A percentile compares a stretch with the other conserved stretches of the same genome.
Conservation (phyloP, 1,140 invertebrate species). For the Drosophila repletoides region DNA sequence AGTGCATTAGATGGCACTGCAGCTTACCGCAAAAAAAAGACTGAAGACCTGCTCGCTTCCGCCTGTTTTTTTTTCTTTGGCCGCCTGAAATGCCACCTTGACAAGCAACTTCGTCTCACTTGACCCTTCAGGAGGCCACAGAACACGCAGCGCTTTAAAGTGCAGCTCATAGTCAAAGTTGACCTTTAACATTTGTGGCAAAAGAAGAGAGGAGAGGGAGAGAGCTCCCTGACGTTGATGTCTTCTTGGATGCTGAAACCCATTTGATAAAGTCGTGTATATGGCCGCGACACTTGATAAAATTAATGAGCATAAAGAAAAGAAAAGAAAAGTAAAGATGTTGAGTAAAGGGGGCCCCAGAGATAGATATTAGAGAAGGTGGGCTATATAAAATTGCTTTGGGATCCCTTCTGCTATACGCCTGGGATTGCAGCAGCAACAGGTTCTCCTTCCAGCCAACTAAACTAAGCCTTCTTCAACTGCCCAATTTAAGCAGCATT, state of each 20-base stretch:
- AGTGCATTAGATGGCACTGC: conserved; percentile 34
- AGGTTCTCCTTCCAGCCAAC: conserved; percentile 16
- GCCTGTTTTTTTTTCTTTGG: not conserved
- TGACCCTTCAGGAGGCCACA: not conserved
- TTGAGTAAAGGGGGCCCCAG: conserved; percentile 19
- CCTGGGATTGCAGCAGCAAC: conserved; percentile 16
- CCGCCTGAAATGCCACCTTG: too few species aligned
- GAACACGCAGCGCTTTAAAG: conserved; percentile 20
- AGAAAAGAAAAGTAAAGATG: conserved; percentile 8
- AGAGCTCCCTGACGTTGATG: conserved; percentile 1
- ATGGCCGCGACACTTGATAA: conserved; percentile 37
- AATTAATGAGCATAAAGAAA: conserved; percentile 35
- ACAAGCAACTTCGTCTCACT: not conserved
- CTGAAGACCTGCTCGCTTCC: not conserved
- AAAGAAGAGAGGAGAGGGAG: too few species aligned
- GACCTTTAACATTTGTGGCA: conserved; percentile 31
- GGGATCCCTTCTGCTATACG: conserved; percentile 16
- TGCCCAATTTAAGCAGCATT: conserved; percentile 21
- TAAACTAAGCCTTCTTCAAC: conserved; percentile 16
- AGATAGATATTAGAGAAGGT: conserved; percentile 8
- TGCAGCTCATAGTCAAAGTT: conserved; percentile 28
- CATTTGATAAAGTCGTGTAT: conserved; percentile 35
- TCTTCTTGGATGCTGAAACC: conserved; percentile 20
- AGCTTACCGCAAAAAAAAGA: conserved; percentile 14
- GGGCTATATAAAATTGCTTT: conserved; percentile 14